phyloP scores from a whole-genome alignment of 1,140 invertebrate genomes.

The Lasaia peninsularis region DNA sequence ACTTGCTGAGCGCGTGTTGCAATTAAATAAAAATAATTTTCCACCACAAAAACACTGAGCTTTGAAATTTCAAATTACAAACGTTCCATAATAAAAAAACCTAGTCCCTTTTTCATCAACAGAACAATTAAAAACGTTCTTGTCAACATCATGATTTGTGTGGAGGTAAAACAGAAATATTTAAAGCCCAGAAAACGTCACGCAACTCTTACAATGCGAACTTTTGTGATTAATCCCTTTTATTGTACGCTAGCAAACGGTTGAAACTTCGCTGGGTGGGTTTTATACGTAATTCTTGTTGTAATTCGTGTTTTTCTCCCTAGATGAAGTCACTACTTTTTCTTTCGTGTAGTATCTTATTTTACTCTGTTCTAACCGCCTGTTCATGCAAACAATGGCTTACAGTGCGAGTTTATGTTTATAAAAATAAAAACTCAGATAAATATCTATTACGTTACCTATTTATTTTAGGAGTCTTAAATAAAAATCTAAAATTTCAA shows the following conservation, averaged over 20 bases:
- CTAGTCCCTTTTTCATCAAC: conserved; percentile 3
- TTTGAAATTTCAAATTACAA: conserved; percentile 4
- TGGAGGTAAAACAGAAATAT: conserved; percentile 12
- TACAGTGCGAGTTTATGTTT: too few relatives aligned
- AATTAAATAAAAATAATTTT: background rate
- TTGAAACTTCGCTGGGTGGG: background rate
- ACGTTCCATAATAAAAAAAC: conserved; percentile 1
- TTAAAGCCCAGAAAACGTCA: conserved; percentile 1
- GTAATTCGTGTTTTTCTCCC: background rate
- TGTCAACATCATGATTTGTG: conserved; percentile 29
- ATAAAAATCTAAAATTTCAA: too few relatives aligned
- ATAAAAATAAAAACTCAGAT: too few relatives aligned
- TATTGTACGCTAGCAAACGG: background rate
- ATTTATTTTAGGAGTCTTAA: too few relatives aligned
- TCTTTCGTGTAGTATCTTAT: too few relatives aligned
- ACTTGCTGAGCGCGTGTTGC: too few relatives aligned
- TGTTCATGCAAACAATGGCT: too few relatives aligned
- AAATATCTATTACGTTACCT: too few relatives aligned
- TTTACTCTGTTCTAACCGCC: too few relatives aligned
- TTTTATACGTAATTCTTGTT: background rate
- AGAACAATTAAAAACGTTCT: conserved; percentile 33
- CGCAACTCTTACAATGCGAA: conserved; percentile 5
- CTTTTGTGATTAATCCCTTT: conserved; percentile 8
- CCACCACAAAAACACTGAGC: background rate
- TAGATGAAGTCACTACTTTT: too few relatives aligned